Percentiles rank a stretch among this genome's conserved stretches.
Evolutionary conservation across 2,797 vertebrate genomes (phyloP).

Genomic region (Pagetopsis macropterus): DNA sequence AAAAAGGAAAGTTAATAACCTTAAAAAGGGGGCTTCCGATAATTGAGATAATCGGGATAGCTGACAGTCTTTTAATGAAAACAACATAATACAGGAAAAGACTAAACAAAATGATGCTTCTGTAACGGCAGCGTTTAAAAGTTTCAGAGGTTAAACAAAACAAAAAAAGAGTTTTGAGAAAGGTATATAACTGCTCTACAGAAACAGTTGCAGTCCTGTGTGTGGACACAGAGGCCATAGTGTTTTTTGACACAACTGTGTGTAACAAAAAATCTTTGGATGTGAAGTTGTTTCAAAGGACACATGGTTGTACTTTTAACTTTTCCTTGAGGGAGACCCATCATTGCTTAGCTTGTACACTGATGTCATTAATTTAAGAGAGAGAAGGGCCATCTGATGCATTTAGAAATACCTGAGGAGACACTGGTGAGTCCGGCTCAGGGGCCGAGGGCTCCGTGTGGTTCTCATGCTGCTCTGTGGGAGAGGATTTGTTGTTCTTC

Average conservation of each 20-base stretch:
- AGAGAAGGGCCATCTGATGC: neutral
- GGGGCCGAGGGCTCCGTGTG: constrained; percentile 56
- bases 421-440: constrained; percentile 48
- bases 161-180: neutral
- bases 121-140: neutral
- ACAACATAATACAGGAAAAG: neutral
- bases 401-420: constrained; percentile 73
- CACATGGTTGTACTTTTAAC: neutral
- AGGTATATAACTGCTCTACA: neutral
- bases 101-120: neutral
- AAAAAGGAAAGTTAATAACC: neutral
- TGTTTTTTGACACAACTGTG: neutral
- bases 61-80: neutral
- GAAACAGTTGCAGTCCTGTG: neutral
- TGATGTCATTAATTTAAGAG: neutral
- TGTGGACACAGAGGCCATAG: neutral
- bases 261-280: neutral
- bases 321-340: constrained; percentile 9
- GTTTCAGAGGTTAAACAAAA: no score
- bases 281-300: neutral
- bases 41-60: neutral
- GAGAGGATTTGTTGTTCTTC: constrained; percentile 80
- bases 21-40: neutral
- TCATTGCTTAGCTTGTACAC: neutral
- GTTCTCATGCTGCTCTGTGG: constrained; percentile 84